These are phyloP conservation scores for Glomeris marginata DNA, from an alignment of 2,888 invertebrate species.

Conservation along the genomic window DNA sequence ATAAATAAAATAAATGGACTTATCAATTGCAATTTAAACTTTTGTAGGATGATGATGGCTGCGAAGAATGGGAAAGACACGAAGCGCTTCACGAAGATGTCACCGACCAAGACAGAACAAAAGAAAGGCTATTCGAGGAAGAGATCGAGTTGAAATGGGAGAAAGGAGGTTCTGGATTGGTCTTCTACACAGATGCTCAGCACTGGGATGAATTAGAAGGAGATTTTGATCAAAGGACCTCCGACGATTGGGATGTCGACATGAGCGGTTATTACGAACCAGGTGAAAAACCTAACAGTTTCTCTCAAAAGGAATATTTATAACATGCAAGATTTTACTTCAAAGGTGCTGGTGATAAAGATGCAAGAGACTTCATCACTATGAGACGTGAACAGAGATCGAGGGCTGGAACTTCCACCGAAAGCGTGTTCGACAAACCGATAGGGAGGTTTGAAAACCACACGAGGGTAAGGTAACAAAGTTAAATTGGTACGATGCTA, in stretches of 20 bases:
- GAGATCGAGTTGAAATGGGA: slow-evolving; percentile 38
- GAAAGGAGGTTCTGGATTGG: slow-evolving; percentile 42
- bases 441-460: slow-evolving; percentile 34
- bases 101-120: slow-evolving; percentile 31
- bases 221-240: slow-evolving; percentile 38
- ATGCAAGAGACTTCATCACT: slow-evolving; percentile 32
- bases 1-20: background rate
- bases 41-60: slow-evolving; percentile 30
- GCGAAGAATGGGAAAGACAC: slow-evolving; percentile 40
- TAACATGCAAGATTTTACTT: background rate
- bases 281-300: slow-evolving; percentile 16
- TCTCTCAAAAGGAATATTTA: background rate
- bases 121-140: slow-evolving; percentile 34
- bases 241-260: slow-evolving; percentile 43
- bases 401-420: slow-evolving; percentile 18
- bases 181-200: slow-evolving; percentile 41
- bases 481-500: background rate
- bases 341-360: slow-evolving; percentile 32
- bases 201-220: slow-evolving; percentile 37
- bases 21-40: slow-evolving; percentile 15
- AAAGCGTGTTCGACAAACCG: slow-evolving; percentile 14
- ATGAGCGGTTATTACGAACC: slow-evolving; percentile 36
- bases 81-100: slow-evolving; percentile 37
- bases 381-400: slow-evolving; percentile 27
- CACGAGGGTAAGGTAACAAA: slow-evolving; percentile 26